Base-by-base conservation (phyloP, 2,888 invertebrate species). In the Elgonia sp. region DNA sequence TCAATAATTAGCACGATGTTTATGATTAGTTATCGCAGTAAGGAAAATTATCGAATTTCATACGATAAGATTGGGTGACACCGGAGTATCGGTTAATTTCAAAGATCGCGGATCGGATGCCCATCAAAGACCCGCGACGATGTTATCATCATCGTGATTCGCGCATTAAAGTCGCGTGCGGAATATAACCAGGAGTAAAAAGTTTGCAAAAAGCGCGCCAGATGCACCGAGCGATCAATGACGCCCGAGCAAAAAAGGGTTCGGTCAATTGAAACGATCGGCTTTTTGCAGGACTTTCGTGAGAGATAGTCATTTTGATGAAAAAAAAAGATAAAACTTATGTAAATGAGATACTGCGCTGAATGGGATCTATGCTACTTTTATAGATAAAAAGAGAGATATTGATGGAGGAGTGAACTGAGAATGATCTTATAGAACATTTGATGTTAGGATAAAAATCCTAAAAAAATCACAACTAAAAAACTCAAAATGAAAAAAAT, bases 111-210 rank as follows among this genome's bases (percentile, higher is more conserved):
- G 29, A 70, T 80, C 40, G 8, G 16, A 29, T 12, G 65, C 10
- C 39, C 65, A 62, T 80, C 67, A 75, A 82, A 75, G 83, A 39
- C 14, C 20, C 12, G 40, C 62, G 76, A 76, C 29, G 84, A 84
- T 84, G 69, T 84, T 84, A 84, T 84, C 84, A 50, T 63, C n/a
- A 57, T 73, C 18, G 67, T 16, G 67, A 75, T 75, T 80, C 85
- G 80, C 67, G 75, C 85, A 85, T 85, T 80, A 62, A 80, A 80
- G 85, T 85, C 85, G 79, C 85, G 85, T 85, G 85, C 85, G 85
- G 80, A 80, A 39, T 55, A 85, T 79, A 46, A 18, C 42, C 53
- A 18, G 40, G 69, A n/a, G 50, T 67, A 80, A 85, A 85, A 85
- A 85, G 75, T 18, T 75, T 37, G 75, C 69, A 85, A 85, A 85